Evolutionary conservation across 1,140 invertebrate species (phyloP), one percentile per base, ranked within the genome.

Genomic region (Philaenus spumarius): DNA sequence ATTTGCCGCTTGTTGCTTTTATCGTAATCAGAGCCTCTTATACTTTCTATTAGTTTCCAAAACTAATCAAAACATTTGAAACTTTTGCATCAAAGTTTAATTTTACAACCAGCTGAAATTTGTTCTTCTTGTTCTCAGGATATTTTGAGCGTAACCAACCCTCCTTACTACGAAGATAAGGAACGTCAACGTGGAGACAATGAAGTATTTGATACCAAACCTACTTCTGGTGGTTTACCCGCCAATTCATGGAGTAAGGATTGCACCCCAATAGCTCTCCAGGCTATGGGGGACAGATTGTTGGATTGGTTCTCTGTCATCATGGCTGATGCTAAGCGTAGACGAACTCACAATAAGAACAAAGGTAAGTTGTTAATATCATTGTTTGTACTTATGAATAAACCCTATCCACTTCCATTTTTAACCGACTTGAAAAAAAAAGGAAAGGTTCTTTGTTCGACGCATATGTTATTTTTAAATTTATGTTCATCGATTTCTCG

Each of bases 281-380:
- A 90, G 62, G 82, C 85, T 17, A 93, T 94, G 85, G 91, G 91
- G 7, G 87, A 93, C 75, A 81, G 92, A 2, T 75, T 95, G 53
- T 74, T 95, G n/a, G 91, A 95, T 75, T 95, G 92, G 92, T 95
- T 95, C 73, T 90, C 88, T 2, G 90, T 95, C 50, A 84, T 94
- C 40, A 93, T 93, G 89, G 82, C 86, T 34, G 89, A 93, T 67
- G 77, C 79, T n/a, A 52, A 80, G 66, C 73, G 80, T 55, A 73
- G 77, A 47, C 73, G 77, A 58, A 74, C 75, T 20, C 77, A 77
- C 62, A 72, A 71, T 47, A 81, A 83, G 67, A 73, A 76, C 14
- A 84, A 82, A 78, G 78, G 79, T 79, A 73, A 70, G 61, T 4
- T 15, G 40, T n/a, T 24, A 15, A 3, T n/a, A n/a, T n/a, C n/a